Base-by-base conservation (phyloP, 53 echinoderm and acorn worm species). In the Holothuria leucospilota region DNA sequence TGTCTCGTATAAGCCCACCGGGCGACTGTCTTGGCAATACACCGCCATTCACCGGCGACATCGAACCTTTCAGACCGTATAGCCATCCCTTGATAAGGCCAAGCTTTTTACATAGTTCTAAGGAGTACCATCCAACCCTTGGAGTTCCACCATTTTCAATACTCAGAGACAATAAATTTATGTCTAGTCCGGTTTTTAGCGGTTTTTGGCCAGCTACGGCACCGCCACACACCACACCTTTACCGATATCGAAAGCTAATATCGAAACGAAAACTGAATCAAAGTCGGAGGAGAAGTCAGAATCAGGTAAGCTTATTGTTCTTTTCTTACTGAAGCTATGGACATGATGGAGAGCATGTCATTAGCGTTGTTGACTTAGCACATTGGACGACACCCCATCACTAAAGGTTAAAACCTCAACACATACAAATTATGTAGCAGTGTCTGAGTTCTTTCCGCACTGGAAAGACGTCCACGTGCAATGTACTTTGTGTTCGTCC, bases 61-160 rank as follows among this genome's bases (percentile, higher is more conserved):
- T 80, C 16, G 80, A 80, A 61, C 80, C 51, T 13, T 80, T 61
- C 61, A 59, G 80, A 21, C 80, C 62, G 14, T 61, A 80, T 58
- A 80, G 80, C 29, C 80, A 80, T 59, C 80, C 80, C 16, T 30
- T 80, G 28, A 21, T 80, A 61, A 25, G 80, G 21, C 80, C 80
- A 20, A 61, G 60, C 56, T 80, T 80, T 29, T 28, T 80, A 7
- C 80, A 80, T 38, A 62, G 80, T 10, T 59, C 80, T 0, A 80
- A 61, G 60, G 80, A 80, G 18, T 60, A 80, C 58, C 56, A 56
- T 56, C 56, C 56, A 56, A 9, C 59, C 25, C 41, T 78, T 28
- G 56, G 27, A 2, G 28, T 60, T 12, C 80, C 80, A 15, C 29
- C 80, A 25, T 80, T 59, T 61, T 61, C 80, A 59, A 21, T 80